Evolutionary conservation across 2,113 vertebrate genomes (phyloP).

Genomic region (Ibidorhyncha struthersii): DNA sequence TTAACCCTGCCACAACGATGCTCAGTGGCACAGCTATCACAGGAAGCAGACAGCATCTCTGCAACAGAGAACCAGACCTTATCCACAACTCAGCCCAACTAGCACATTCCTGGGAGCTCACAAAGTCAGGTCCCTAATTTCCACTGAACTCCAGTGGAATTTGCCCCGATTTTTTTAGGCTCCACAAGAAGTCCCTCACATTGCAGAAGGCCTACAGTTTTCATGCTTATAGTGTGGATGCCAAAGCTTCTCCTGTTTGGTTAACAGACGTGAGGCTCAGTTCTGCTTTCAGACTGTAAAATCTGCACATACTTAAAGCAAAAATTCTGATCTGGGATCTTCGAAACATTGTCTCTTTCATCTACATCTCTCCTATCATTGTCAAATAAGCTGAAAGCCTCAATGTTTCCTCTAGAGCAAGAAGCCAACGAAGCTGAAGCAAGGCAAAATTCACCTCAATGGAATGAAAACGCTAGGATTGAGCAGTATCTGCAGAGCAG

Average conservation of each 20-base stretch:
- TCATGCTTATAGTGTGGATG: accelerated
- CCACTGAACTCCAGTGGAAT: not conserved
- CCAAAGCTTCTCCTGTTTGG: not conserved
- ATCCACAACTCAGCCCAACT: not conserved
- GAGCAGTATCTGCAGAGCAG: not conserved
- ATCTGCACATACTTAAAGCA: not conserved
- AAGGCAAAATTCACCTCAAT: not conserved
- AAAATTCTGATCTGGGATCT: not conserved
- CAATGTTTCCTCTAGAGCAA: not conserved
- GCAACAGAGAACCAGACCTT: not conserved
- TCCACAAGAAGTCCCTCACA: not conserved
- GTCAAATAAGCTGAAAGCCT: not conserved
- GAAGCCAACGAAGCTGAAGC: not conserved
- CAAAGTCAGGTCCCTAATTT: accelerated
- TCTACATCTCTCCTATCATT: not conserved
- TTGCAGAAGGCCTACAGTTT: not conserved
- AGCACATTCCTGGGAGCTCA: not conserved
- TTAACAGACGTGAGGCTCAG: not conserved
- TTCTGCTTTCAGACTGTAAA: not conserved
- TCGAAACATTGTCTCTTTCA: accelerated
- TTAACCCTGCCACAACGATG: not conserved
- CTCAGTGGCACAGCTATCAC: not conserved
- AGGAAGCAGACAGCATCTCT: not conserved
- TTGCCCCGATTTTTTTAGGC: not conserved
- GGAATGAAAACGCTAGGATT: not conserved